Percentiles rank a stretch among this genome's conserved stretches.
These are phyloP conservation scores for Pocillopora grandis DNA, from an alignment of 92 coral and sea anemone species.

Conservation along the genomic window DNA sequence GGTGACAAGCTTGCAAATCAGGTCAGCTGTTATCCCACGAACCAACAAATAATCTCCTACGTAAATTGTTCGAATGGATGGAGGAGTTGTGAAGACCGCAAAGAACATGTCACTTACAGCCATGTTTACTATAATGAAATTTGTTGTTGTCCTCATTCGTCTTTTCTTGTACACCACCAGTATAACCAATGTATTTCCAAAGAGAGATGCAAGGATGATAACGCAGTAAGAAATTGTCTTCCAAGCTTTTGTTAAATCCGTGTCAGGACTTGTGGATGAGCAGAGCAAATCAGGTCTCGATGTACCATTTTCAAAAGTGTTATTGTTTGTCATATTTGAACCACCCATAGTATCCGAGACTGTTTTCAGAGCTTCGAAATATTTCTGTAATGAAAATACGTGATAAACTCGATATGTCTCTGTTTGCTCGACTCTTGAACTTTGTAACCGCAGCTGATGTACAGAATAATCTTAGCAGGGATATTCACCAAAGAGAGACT, in stretches of 20 bases:
- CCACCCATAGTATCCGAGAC: conserved; percentile 7
- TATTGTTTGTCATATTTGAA: conserved; percentile 19
- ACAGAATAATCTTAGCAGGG: not conserved
- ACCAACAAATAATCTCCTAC: conserved; percentile 30
- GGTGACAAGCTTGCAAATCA: conserved; percentile 53
- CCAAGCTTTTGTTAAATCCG: conserved; percentile 29
- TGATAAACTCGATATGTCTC: not conserved
- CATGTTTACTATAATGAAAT: conserved; percentile 42
- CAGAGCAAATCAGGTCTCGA: not conserved
- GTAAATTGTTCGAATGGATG: conserved; percentile 26
- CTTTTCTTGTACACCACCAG: conserved; percentile 36
- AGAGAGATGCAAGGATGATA: conserved; percentile 32
- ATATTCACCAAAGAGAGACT: not conserved
- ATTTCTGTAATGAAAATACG: not conserved
- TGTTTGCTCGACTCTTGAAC: not conserved
- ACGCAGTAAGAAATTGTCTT: conserved; percentile 37
- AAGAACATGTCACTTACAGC: conserved; percentile 37
- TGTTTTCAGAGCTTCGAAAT: not conserved
- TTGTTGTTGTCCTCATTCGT: conserved; percentile 46
- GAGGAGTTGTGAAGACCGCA: conserved; percentile 34
- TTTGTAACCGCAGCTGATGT: not conserved
- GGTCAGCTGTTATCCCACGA: conserved; percentile 37
- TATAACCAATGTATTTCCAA: conserved; percentile 42
- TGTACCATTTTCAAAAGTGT: not conserved
- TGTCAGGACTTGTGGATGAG: not conserved